Evolutionary conservation across 2,888 invertebrate genomes (phyloP), one percentile per base, ranked within the genome.

Genomic region (Stegophylla sp.): DNA sequence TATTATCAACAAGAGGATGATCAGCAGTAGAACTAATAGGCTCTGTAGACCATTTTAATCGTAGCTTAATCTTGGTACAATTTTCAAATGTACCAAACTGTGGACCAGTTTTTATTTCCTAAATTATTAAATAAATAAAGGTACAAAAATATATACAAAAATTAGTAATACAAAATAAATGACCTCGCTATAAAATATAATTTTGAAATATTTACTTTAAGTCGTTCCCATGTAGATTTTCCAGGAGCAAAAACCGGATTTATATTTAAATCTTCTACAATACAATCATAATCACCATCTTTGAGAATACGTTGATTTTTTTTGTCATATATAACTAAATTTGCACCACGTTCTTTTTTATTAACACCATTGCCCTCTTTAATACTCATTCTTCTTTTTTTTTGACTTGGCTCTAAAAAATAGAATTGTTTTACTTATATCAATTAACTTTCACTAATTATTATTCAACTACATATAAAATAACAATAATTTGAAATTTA

Each of bases 261-360:
- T 53, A 48, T 67, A 67, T 74, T 77, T 17, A 82, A 43, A 51
- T 83, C 83, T 82, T 94, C 93, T 83, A 97, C 88, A 73, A 93
- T 92, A 82, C 97, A 88, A 86, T 96, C 96, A 87, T 97, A 97
- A 86, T 96, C 94, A 4, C 96, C 97, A 84, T 95, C 94, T 0
- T 92, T 92, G 72, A 96, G 88, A 79, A 95, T 89, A 86, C 96
- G 96, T 20, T 94, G 91, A 85, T 93, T 94, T 85, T 94, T 92
- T 86, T 95, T 95, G 86, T 97, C 96, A 86, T 94, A 96, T 45
- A 97, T 92, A 82, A 94, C 92, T 82, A 97, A 88, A 87, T 96
- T 96, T 81, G 93, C 92, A 56, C 91, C 92, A 83, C 91, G 92
- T 41, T 92, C 86, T 64, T 81, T 83, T 56, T 83, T 82, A 64